Conservation (phyloP, 2,888 invertebrate genomes). For the Tinea pellionella region DNA sequence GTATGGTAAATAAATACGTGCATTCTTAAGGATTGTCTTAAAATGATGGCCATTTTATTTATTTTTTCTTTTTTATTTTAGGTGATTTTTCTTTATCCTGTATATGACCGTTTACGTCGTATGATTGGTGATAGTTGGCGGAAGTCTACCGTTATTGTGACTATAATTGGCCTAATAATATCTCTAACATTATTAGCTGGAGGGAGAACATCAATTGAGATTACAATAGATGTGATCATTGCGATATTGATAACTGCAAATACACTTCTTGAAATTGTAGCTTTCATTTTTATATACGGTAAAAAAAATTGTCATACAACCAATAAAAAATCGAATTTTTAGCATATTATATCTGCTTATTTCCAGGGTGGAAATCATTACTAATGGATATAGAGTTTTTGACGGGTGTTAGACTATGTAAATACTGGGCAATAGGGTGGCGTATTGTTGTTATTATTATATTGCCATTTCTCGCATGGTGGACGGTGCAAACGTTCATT, state of each 20-base stretch:
- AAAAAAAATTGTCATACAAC: slow-evolving; percentile 17
- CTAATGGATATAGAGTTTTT: slow-evolving; percentile 48
- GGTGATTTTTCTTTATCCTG: slow-evolving; percentile 40
- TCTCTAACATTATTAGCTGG: slow-evolving; percentile 30
- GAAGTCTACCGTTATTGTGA: slow-evolving; percentile 26
- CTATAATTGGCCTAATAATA: slow-evolving; percentile 27
- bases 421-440: slow-evolving; percentile 45
- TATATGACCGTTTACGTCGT: slow-evolving; percentile 42
- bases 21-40: background rate
- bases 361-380: slow-evolving; percentile 42
- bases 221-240: slow-evolving; percentile 37
- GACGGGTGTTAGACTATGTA: slow-evolving; percentile 29
- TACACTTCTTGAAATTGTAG: slow-evolving; percentile 37
- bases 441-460: slow-evolving; percentile 32
- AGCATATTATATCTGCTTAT: background rate
- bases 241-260: slow-evolving; percentile 36
- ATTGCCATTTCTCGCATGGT: slow-evolving; percentile 34
- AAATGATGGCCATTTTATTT: background rate
- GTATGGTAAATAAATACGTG: slow-evolving; percentile 33
- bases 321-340: no score
- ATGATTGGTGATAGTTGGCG: slow-evolving; percentile 41
- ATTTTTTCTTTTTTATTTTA: slow-evolving; percentile 19
- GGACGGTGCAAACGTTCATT: slow-evolving; percentile 26
- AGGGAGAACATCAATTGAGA: slow-evolving; percentile 26
- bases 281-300: slow-evolving; percentile 52